A percentile compares a stretch with the other conserved stretches of the same genome.
Evolutionary conservation across 2,888 invertebrate genomes (phyloP).

Genomic region (Lumbricus terrestris): DNA sequence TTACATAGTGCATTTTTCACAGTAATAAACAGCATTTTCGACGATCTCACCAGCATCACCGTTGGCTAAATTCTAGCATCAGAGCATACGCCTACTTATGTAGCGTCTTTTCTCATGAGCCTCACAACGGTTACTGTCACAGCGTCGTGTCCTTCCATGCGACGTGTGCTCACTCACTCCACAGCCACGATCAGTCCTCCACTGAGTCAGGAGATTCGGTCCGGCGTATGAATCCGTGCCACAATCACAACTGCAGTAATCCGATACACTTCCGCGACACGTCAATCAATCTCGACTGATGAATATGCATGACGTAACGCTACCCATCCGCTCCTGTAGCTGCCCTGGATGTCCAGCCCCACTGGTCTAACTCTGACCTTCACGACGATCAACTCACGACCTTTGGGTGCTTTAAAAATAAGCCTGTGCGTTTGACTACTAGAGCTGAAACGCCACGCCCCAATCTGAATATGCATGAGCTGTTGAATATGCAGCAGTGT

Average conservation of each 20-base stretch:
- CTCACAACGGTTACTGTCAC: not conserved
- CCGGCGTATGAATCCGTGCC: not conserved
- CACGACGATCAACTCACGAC: not conserved
- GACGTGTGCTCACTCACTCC: not conserved
- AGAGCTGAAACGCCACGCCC: not conserved
- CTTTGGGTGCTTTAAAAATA: too few species aligned
- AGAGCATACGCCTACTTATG: not conserved
- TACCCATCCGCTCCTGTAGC: not conserved
- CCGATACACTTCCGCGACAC: not conserved
- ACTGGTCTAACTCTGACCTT: not conserved
- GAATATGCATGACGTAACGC: not conserved
- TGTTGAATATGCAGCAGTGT: too few species aligned
- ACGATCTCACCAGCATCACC: not conserved
- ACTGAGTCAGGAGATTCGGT: not conserved
- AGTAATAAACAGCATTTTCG: not conserved
- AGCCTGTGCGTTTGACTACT: too few species aligned
- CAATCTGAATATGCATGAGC: not conserved
- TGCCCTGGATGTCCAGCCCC: not conserved
- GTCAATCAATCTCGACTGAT: not conserved
- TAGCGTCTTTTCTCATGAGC: not conserved
- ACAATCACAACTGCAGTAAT: not conserved
- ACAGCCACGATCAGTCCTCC: not conserved
- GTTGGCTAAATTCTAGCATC: not conserved
- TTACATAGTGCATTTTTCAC: not conserved
- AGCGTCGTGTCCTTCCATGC: not conserved